phyloP scores from a whole-genome alignment of 92 coral and sea anemone genomes.

The Epizoanthus scotinus region DNA sequence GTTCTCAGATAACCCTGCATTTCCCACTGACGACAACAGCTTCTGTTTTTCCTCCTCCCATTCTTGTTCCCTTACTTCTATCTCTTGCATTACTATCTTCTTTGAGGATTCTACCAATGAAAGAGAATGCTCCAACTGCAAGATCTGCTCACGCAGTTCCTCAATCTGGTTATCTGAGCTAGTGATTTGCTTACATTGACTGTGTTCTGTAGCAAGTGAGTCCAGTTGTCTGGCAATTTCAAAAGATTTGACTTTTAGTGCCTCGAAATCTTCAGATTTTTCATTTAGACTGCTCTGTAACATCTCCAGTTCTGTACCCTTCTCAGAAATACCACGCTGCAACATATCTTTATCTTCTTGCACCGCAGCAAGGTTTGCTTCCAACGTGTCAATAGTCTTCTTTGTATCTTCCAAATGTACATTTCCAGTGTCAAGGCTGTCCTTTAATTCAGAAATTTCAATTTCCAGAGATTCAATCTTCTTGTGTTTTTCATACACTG shows the following conservation, averaged over 20 bases:
- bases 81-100: constrained; percentile 57
- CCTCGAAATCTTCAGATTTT: constrained; percentile 57
- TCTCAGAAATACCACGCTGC: constrained; percentile 42
- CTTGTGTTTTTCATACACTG: constrained; percentile 31
- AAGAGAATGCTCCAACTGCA: constrained; percentile 56
- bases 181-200: constrained; percentile 40
- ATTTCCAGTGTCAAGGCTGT: constrained; percentile 39
- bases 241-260: constrained; percentile 38
- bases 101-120: constrained; percentile 56
- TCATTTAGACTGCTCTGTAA: constrained; percentile 60
- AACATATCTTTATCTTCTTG: constrained; percentile 60
- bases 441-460: constrained; percentile 25
- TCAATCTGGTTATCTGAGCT: constrained; percentile 32
- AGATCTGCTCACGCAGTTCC: constrained; percentile 56
- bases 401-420: constrained; percentile 53
- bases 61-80: constrained; percentile 63
- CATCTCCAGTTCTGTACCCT: constrained; percentile 45
- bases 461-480: constrained; percentile 32
- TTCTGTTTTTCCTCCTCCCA: constrained; percentile 69
- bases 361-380: constrained; percentile 46
- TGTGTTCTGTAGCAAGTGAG: constrained; percentile 49
- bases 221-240: constrained; percentile 57
- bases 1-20: not conserved
- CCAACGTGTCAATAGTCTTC: constrained; percentile 37
- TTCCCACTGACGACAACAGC: constrained; percentile 27